Percentiles rank a stretch among this genome's conserved stretches.
Evolutionary conservation across 2,888 invertebrate genomes (phyloP).

Genomic region (Corbicula japonica): DNA sequence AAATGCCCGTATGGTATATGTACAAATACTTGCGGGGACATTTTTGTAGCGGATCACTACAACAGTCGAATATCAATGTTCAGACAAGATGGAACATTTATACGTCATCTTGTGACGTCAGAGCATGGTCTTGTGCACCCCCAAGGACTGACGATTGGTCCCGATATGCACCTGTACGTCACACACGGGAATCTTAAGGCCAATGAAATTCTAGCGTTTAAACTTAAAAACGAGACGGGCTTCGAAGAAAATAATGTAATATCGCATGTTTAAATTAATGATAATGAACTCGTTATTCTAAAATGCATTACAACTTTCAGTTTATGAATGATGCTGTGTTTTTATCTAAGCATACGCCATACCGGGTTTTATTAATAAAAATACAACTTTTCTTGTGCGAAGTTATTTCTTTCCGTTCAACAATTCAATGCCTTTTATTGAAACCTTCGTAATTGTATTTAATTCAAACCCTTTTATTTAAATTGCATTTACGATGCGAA

Average conservation of each 20-base stretch:
- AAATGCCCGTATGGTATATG: conserved; percentile 88
- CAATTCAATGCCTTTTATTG: too few species aligned
- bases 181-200: conserved; percentile 77
- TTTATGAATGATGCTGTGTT: too few species aligned
- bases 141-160: conserved; percentile 71
- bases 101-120: conserved; percentile 75
- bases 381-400: too few species aligned
- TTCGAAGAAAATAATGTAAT: conserved; percentile 1
- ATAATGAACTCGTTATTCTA: too few species aligned
- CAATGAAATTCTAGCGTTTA: conserved; percentile 66
- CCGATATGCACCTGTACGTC: conserved; percentile 64
- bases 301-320: too few species aligned
- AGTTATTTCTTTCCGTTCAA: too few species aligned
- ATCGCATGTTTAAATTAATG: conserved; percentile 21
- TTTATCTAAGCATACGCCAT: too few species aligned
- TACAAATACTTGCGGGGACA: conserved; percentile 87
- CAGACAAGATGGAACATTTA: conserved; percentile 74
- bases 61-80: conserved; percentile 84
- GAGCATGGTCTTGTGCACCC: conserved; percentile 73
- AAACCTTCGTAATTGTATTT: too few species aligned
- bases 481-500: too few species aligned
- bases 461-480: too few species aligned
- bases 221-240: conserved; percentile 24
- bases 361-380: too few species aligned
- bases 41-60: conserved; percentile 88